Evolutionary conservation across 1,140 invertebrate genomes (phyloP).

Genomic region (Formica selysi): DNA sequence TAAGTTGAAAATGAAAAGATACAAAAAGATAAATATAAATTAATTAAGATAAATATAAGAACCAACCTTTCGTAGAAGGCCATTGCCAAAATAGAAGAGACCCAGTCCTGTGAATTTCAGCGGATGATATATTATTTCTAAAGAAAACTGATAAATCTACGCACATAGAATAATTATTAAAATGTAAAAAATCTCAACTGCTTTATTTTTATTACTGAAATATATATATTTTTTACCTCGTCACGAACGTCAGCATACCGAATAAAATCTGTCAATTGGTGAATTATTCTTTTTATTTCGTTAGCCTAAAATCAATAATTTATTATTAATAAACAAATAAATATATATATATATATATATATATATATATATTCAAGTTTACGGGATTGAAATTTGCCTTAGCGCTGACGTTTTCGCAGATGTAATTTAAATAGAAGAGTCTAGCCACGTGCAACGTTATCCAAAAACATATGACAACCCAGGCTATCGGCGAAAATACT

Average conservation of each 20-base stretch:
- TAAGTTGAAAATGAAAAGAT: not conserved
- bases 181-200: not conserved
- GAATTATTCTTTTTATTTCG: conserved; percentile 9
- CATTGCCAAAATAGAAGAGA: conserved; percentile 23
- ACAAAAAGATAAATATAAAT: not conserved
- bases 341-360: no score
- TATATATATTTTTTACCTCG: conserved; percentile 5
- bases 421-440: not conserved
- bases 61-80: not conserved
- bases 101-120: conserved; percentile 27
- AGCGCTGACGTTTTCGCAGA: not conserved
- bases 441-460: not conserved
- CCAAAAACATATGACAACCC: not conserved
- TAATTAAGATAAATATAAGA: not conserved
- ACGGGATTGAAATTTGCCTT: not conserved
- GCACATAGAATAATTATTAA: not conserved
- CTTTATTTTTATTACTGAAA: not conserved
- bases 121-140: conserved; percentile 15
- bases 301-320: no score
- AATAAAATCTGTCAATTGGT: conserved; percentile 7
- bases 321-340: no score
- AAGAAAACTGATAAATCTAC: conserved; percentile 31
- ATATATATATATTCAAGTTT: not conserved
- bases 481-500: not conserved
- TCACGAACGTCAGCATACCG: not conserved